A percentile compares a stretch with the other conserved stretches of the same genome.
phyloP scores from a whole-genome alignment of 2,113 vertebrate species.

The Pyxicephalus adspersus region DNA sequence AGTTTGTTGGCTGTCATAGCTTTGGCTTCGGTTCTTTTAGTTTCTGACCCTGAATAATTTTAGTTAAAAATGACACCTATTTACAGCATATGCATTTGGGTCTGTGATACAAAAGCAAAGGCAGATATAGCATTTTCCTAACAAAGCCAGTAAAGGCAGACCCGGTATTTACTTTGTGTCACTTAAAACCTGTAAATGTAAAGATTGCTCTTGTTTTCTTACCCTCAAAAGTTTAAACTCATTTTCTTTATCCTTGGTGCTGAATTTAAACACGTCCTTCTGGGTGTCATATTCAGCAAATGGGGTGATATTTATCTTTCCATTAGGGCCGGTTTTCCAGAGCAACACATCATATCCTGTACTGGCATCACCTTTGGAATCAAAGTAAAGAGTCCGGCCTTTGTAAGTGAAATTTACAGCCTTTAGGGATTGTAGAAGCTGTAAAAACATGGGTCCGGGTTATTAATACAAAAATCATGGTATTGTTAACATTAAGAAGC shows the following conservation, averaged over 20 bases:
- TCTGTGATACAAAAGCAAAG: no score
- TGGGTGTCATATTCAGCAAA: conserved; percentile 78
- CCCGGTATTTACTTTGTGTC: no score
- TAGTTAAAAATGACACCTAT: no score
- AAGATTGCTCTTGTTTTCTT: conserved; percentile 25
- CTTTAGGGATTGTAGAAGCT: conserved; percentile 78
- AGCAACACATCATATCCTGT: conserved; percentile 78
- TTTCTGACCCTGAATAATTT: no score
- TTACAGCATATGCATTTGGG: no score
- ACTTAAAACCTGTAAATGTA: no score
- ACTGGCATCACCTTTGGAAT: conserved; percentile 77
- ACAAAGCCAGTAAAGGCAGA: no score
- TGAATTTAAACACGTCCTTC: conserved; percentile 69
- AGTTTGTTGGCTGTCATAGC: no score
- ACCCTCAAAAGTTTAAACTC: conserved; percentile 75
- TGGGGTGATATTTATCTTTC: conserved; percentile 63
- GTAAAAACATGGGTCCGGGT: conserved; percentile 27
- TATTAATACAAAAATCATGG: not conserved
- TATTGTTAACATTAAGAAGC: not conserved
- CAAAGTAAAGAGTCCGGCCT: conserved; percentile 73
- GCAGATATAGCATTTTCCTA: no score
- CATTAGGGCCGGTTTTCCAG: conserved; percentile 72
- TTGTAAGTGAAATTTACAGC: conserved; percentile 66
- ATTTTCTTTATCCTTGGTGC: conserved; percentile 61
- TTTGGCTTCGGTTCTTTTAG: no score